Base-by-base conservation (phyloP, 2,888 invertebrate species). In the Drosophila mettleri region DNA sequence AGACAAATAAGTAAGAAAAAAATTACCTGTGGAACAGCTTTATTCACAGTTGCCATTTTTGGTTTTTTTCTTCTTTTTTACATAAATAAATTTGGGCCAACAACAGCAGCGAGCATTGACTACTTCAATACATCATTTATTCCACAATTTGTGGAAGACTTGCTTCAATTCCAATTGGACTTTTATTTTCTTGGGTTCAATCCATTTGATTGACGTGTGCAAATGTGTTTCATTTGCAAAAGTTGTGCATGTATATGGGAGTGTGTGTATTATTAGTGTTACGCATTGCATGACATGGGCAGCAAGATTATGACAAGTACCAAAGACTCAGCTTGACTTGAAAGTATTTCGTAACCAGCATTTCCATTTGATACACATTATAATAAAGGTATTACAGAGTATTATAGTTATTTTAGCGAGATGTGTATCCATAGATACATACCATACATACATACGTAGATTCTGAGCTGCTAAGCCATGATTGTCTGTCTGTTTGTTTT, bases 201-300 rank as follows among this genome's bases (percentile, higher is more conserved):
- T n/a, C n/a, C 52, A 65, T n/a, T 49, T 74, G 74, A 74, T 74
- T 74, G 74, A 69, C 73, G 51, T 54, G 48, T 52, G 54, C 65
- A 74, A 74, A 65, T 41, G 52, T 53, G 55, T 49, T 59, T 33
- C 29, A 36, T 43, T 45, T 71, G 41, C 64, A 49, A 41, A 12
- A 43, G 49, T 14, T 38, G 31, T 43, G 24, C 14, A 22, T 24
- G 38, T 46, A 24, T 43, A 48, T 49, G 16, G 20, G 33, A 27
- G 34, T 33, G 39, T 52, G 43, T 41, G 27, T 34, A 18, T 70
- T 69, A 63, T 64, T 63, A 55, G 70, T 54, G 54, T 22, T 48
- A 16, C 24, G 38, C 43, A 31, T 72, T 72, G 54, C 60, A 57
- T 57, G 43, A 24, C 52, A 60, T 39, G 41, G 41, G 12, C 54